phyloP scores from a whole-genome alignment of 1,140 invertebrate genomes.

The Heliconius eleuchia region DNA sequence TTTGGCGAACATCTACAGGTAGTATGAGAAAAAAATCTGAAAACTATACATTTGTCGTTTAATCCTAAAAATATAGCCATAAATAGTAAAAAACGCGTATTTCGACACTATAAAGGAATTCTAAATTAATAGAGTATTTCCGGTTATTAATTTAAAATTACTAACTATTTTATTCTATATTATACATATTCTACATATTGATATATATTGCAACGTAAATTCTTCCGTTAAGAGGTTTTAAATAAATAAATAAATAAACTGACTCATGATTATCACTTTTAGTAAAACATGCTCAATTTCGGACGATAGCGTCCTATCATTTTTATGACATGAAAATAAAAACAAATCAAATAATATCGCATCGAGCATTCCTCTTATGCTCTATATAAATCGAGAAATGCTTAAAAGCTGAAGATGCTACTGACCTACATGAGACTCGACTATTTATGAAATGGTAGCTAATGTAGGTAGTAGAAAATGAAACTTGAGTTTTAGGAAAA shows the following conservation, averaged over 20 bases:
- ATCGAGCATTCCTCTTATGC: neutral
- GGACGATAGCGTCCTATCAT: neutral
- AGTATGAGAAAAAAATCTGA: too few species aligned
- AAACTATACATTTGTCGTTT: too few species aligned
- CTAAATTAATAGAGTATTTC: too few species aligned
- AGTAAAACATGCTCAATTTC: neutral
- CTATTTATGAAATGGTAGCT: constrained; percentile 6
- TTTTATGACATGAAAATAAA: neutral
- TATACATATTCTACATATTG: too few species aligned
- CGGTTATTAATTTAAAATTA: too few species aligned
- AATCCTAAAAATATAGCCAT: too few species aligned
- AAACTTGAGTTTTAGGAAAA: neutral
- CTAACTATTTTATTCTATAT: too few species aligned
- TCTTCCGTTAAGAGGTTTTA: neutral
- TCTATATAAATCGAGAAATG: neutral
- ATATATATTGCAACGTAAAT: neutral
- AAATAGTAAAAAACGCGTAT: too few species aligned
- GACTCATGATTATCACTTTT: neutral
- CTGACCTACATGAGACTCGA: neutral
- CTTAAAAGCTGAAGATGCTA: constrained; percentile 5
- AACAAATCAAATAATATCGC: neutral
- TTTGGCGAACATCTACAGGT: too few species aligned
- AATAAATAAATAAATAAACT: too few species aligned
- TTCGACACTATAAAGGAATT: too few species aligned
- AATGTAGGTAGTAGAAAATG: neutral